Evolutionary conservation across 2,113 vertebrate genomes (phyloP), one percentile per base, ranked within the genome.

Genomic region (Nesoenas mayeri): DNA sequence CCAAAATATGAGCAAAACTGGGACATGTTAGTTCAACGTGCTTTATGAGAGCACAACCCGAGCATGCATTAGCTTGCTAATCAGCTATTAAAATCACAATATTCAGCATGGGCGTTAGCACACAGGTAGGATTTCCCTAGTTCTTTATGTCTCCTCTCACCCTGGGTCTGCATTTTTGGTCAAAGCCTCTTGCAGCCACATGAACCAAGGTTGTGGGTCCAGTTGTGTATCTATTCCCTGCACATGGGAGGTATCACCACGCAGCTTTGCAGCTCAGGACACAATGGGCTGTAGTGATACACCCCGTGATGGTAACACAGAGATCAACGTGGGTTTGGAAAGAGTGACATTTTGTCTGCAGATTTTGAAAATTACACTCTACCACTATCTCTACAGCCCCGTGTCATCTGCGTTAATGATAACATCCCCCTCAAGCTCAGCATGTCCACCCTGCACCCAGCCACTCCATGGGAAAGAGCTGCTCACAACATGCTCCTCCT

Each of bases 361-460:
- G 12, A 25, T 31, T 71, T 58, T 50, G 21, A 36, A 14, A 57
- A 53, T 6, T 9, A 5, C 8, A 5, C 10, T 70, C 66, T 26
- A 26, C 15, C 9, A 0, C 29, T 42, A 12, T 20, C n/a, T 61
- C 26, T 53, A 29, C 6, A 38, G 28, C 40, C 11, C 24, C 0
- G 0, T 3, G 5, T 32, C 32, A 31, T 26, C 29, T 21, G 19
- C 0, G 0, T 15, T 26, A 24, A 28, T 15, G 25, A 6, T 48
- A 36, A 10, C 9, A 26, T 10, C 26, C 18, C 22, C 10, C 22
- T 10, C 44, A 19, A 13, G 31, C 4, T 5, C 38, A 34, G 18
- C 15, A 25, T 19, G 4, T 67, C 48, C 57, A 44, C 8, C 25
- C 34, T 21, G 11, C 12, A 22, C 24, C 28, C 53, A 67, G 17